Percentiles rank a stretch among this genome's conserved stretches.
phyloP scores from a whole-genome alignment of 2,797 vertebrate species.

The Scarus forsteni region DNA sequence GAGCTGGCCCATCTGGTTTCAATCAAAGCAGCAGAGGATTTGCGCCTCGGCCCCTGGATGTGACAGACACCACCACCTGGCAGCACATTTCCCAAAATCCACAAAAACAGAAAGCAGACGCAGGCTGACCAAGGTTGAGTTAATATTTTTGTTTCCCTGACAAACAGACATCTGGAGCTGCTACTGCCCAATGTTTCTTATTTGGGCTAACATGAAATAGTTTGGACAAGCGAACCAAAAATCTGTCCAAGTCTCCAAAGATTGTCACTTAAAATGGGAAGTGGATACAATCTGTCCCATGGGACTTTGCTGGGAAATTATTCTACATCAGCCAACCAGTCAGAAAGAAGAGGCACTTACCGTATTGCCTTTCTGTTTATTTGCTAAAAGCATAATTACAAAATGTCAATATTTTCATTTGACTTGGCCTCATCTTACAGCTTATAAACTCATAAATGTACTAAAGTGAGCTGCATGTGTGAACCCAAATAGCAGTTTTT shows the following conservation, averaged over 20 bases:
- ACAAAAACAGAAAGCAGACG: constrained; percentile 29
- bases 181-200: constrained; percentile 42
- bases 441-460: background rate
- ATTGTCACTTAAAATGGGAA: constrained; percentile 57
- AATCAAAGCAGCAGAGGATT: constrained; percentile 39
- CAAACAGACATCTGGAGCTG: constrained; percentile 45
- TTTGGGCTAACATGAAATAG: constrained; percentile 48
- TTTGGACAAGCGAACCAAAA: constrained; percentile 49
- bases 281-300: constrained; percentile 29
- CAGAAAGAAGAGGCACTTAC: constrained; percentile 1
- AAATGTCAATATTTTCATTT: background rate
- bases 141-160: constrained; percentile 51
- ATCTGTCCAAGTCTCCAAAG: constrained; percentile 47
- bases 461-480: too few relatives aligned
- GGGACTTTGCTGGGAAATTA: constrained; percentile 31
- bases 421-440: constrained; percentile 8
- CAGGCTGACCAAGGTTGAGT: constrained; percentile 5
- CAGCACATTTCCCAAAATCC: constrained; percentile 44
- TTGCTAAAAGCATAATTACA: background rate
- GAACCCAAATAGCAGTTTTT: too few relatives aligned
- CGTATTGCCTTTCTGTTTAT: background rate
- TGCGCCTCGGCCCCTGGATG: constrained; percentile 34
- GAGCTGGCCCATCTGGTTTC: constrained; percentile 36
- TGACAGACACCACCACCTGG: constrained; percentile 34
- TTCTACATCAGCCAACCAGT: constrained; percentile 11